A percentile compares a stretch with the other conserved stretches of the same genome.
These are phyloP conservation scores for Frankliniella intonsa DNA, from an alignment of 2,888 invertebrate genomes.

Conservation along the genomic window DNA sequence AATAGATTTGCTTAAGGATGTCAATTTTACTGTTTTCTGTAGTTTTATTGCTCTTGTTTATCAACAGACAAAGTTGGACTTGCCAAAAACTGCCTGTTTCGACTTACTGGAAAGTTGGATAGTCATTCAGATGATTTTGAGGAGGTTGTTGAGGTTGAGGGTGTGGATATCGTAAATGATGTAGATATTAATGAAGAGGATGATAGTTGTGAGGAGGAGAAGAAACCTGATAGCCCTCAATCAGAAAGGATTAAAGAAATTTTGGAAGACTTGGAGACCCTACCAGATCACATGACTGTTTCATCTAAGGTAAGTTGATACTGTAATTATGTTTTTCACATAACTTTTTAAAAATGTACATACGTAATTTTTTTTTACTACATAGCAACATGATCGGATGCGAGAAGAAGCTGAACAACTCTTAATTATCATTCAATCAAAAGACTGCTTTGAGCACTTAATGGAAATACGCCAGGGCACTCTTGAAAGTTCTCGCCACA, in stretches of 20 bases:
- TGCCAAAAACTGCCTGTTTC: background rate
- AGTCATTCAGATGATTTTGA: background rate
- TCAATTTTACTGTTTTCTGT: background rate
- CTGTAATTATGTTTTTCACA: background rate
- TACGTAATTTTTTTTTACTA: background rate
- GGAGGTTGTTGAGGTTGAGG: background rate
- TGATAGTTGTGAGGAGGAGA: background rate
- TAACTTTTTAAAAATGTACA: background rate
- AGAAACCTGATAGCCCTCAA: background rate
- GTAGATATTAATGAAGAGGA: too few species aligned
- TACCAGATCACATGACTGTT: background rate
- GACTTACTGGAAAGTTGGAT: background rate
- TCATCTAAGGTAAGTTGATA: background rate
- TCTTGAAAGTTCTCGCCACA: background rate
- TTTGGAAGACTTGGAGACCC: background rate
- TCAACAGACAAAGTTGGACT: background rate
- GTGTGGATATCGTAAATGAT: background rate
- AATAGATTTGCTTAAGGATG: too few species aligned
- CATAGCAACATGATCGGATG: background rate
- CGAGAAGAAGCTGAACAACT: background rate
- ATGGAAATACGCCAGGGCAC: background rate
- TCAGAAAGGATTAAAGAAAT: background rate
- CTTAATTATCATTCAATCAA: background rate
- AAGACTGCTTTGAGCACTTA: background rate
- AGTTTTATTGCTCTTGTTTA: background rate